A percentile compares a stretch with the other conserved stretches of the same genome.
phyloP scores from a whole-genome alignment of 2,888 invertebrate species.

The Athrips mouffetella region DNA sequence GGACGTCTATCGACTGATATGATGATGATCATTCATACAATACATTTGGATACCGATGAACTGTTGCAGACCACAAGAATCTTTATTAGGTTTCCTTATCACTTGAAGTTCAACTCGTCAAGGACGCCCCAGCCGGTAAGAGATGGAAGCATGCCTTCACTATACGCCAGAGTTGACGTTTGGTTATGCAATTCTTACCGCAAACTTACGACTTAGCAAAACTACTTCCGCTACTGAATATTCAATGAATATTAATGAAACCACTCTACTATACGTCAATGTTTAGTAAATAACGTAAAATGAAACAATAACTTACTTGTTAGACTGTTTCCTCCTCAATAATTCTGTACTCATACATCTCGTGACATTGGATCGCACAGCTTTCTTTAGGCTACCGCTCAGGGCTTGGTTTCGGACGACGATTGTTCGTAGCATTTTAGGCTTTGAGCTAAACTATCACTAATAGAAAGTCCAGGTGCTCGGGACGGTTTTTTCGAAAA shows the following conservation, averaged over 20 bases:
- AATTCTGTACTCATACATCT: conserved; percentile 81
- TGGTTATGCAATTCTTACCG: conserved; percentile 70
- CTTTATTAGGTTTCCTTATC: no score
- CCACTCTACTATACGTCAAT: not conserved
- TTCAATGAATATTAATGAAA: not conserved
- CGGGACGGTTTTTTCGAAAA: conserved; percentile 56
- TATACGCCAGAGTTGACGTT: conserved; percentile 55
- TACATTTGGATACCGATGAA: no score
- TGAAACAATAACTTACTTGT: conserved; percentile 69
- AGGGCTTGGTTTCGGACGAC: conserved; percentile 83
- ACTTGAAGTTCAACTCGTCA: conserved; percentile 20
- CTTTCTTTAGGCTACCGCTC: conserved; percentile 80
- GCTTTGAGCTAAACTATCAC: conserved; percentile 41
- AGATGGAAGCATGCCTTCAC: conserved; percentile 20
- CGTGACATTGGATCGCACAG: conserved; percentile 75
- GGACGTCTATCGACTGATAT: no score
- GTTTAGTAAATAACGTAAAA: conserved; percentile 19
- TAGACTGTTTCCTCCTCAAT: conserved; percentile 78
- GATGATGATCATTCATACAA: no score
- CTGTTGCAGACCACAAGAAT: no score
- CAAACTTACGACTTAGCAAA: conserved; percentile 19
- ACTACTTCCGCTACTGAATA: conserved; percentile 14
- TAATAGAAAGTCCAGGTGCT: conserved; percentile 62
- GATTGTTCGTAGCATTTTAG: conserved; percentile 86
- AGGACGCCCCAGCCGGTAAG: conserved; percentile 15